Evolutionary conservation across 2,888 invertebrate genomes (phyloP), one percentile per base, ranked within the genome.

Genomic region (Apodemia mormo): DNA sequence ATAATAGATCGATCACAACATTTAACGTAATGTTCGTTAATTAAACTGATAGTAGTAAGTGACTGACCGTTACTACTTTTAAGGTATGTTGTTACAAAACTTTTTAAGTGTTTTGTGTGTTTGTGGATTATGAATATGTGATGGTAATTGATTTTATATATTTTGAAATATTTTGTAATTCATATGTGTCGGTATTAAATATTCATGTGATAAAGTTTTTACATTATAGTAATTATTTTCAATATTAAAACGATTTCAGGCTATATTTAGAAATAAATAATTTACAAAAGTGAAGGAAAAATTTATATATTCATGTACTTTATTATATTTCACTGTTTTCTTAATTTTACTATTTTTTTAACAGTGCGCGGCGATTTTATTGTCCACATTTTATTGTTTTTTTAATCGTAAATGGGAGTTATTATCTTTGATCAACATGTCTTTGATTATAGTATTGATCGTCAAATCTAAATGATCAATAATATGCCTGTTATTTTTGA

Each of bases 1-100:
- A 73, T 75, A 74, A 71, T 71, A 77, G 74, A 80, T 79, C 79
- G 74, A 77, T 77, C 74, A 73, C 75, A 69, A 74, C 70, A 75
- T 68, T 79, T 75, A 70, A 77, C 72, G 71, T 76, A 75, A 73
- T 76, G 73, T 69, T 61, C 73, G 69, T 73, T 66, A 65, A 75
- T 77, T 77, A 75, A 75, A 68, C 70, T 71, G 68, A 68, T 69
- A 69, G 70, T 73, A 12, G 29, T 30, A 61, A 61, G 70, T 72
- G 64, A 64, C 68, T 74, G 73, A 73, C 69, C 72, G 69, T 30
- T 49, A 69, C 68, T 69, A 66, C 66, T 67, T 74, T 71, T 76
- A 77, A 77, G 76, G 75, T 75, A 74, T 58, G 76, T 74, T 68
- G 40, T 10, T 33, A 14, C 14, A 14, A 61, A 66, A 72, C 66